Conservation (phyloP, 2,888 invertebrate genomes). For the Xestia sexstrigata region DNA sequence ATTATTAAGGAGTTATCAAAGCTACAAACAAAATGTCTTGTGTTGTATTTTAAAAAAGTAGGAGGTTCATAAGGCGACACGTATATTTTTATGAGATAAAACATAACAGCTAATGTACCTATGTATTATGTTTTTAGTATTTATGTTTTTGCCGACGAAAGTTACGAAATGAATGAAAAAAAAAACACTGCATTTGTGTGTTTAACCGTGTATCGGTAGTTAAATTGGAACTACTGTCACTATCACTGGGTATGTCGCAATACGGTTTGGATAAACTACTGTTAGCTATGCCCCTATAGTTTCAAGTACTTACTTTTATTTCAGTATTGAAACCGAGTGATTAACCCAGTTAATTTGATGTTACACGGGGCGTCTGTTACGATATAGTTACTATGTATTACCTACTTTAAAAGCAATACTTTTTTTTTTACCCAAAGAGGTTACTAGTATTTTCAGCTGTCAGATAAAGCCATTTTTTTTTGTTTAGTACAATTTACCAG, state of each 20-base stretch:
- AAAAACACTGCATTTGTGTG: neutral
- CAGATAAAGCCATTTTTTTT: neutral
- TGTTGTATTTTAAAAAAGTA: neutral
- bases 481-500: neutral
- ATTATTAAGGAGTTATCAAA: neutral
- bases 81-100: neutral
- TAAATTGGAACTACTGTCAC: conserved; percentile 16
- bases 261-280: conserved; percentile 1
- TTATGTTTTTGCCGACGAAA: neutral
- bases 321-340: conserved; percentile 35
- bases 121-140: no score
- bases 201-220: conserved; percentile 13
- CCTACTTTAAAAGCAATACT: neutral
- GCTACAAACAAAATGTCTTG: neutral
- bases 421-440: neutral
- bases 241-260: conserved; percentile 31
- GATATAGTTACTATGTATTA: neutral
- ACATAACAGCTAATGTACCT: neutral
- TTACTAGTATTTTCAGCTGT: neutral
- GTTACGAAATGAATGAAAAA: conserved; percentile 16
- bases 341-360: conserved; percentile 47
- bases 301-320: conserved; percentile 28
- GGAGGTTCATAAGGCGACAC: neutral
- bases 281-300: conserved; percentile 27
- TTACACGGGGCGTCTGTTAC: conserved; percentile 7